Conservation (phyloP, 2,888 invertebrate genomes). For the Harpalus rufipes region DNA sequence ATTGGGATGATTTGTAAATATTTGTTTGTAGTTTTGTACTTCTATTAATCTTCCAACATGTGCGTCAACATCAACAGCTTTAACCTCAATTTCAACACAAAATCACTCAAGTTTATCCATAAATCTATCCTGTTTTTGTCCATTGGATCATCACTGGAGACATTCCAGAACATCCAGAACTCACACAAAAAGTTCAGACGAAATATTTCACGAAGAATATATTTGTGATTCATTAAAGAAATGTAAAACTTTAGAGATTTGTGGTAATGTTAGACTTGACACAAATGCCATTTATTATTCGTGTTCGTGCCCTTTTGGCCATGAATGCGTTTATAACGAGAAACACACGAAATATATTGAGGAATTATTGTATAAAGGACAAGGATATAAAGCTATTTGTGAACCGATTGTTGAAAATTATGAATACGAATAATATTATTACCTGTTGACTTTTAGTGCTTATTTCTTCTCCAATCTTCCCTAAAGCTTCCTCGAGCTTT, state of each 20-base stretch:
- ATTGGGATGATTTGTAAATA: not conserved
- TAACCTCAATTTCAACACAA: not conserved
- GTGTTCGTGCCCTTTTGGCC: conserved; percentile 81
- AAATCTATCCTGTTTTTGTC: conserved; percentile 31
- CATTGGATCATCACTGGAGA: conserved; percentile 32
- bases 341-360: conserved; percentile 76
- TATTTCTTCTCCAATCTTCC: conserved; percentile 84
- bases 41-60: conserved; percentile 22
- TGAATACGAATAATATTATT: conserved; percentile 69
- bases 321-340: conserved; percentile 80
- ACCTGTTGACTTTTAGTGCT: conserved; percentile 88
- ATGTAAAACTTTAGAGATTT: conserved; percentile 80
- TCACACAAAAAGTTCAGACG: not conserved
- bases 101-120: not conserved
- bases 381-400: conserved; percentile 81
- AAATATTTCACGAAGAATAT: conserved; percentile 72
- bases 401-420: conserved; percentile 72
- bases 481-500: conserved; percentile 87
- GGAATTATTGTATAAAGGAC: conserved; percentile 80
- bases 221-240: conserved; percentile 78
- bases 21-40: conserved; percentile 49
- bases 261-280: conserved; percentile 82
- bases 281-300: conserved; percentile 81
- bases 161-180: conserved; percentile 43
- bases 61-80: conserved; percentile 25